Evolutionary conservation across 2,797 vertebrate genomes (phyloP), one percentile per base, ranked within the genome.

Genomic region (Clamator glandarius): DNA sequence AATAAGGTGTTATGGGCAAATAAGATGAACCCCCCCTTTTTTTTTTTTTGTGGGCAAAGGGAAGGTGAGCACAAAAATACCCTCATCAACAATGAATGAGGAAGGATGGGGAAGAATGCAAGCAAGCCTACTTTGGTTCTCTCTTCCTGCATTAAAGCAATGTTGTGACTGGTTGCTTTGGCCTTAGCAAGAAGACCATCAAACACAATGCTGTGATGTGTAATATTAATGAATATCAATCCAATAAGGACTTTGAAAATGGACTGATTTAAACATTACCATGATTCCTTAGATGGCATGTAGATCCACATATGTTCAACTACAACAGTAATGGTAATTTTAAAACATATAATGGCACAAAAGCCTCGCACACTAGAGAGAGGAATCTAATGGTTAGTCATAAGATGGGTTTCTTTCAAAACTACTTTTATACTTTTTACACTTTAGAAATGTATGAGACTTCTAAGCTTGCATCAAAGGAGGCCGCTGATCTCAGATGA

Each of bases 391-490:
- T 58, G 52, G 11, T 39, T 85, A 25, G n/a, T 74, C 31, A 28
- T 18, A 23, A 24, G 20, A 14, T 57, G 36, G 33, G 21, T 62
- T 89, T 75, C 26, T 62, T 62, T 67, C 50, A 55, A 59, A 82
- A 62, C 14, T 51, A 36, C 28, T 90, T 58, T 31, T 20, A 31
- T 67, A 35, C 10, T 66, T 85, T 69, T 62, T 74, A 31, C 10
- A 36, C 15, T 82, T 79, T 58, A 92, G 76, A 90, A 92, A 54
- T 62, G 25, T 50, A 58, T 62, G 33, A 95, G 29, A 67, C 48
- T 78, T 81, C 62, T 70, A 81, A 70, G n/a, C 50, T 67, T 75
- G 33, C 44, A 82, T 78, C 87, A 87, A 78, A 92, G 83, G 48
- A 92, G 29, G 18, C 31, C 0, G 5, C 24, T 82, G 50, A 88